Conservation (phyloP, 2,888 invertebrate species). For the Ophion ventricosus region DNA sequence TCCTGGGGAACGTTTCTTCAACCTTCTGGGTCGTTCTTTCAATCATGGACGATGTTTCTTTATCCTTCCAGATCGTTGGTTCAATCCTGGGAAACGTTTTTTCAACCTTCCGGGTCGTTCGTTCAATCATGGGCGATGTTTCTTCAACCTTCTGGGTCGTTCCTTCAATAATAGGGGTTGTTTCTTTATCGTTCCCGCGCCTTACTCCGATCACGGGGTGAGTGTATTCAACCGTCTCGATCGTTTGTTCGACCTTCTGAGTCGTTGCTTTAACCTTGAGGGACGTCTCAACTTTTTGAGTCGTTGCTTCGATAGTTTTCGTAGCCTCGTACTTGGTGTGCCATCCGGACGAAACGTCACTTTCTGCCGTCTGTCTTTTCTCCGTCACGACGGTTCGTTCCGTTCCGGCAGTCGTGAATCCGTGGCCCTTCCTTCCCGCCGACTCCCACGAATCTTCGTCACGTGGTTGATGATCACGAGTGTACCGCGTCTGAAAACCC, state of each 20-base stretch:
- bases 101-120: too few relatives aligned
- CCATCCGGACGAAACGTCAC: not conserved
- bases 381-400: constrained; percentile 1
- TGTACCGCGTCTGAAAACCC: constrained; percentile 15
- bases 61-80: too few relatives aligned
- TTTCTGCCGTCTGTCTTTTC: not conserved
- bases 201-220: not conserved
- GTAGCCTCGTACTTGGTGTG: not conserved
- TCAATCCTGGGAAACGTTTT: too few relatives aligned
- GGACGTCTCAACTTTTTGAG: not conserved
- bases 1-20: too few relatives aligned
- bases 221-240: too few relatives aligned
- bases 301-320: not conserved
- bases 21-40: too few relatives aligned
- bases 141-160: too few relatives aligned
- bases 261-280: not conserved
- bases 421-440: constrained; percentile 24
- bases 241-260: not conserved
- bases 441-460: constrained; percentile 14
- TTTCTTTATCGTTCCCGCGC: not conserved
- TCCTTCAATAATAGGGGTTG: too few relatives aligned
- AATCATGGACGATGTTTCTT: too few relatives aligned
- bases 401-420: constrained; percentile 2
- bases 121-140: too few relatives aligned
- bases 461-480: not conserved